Evolutionary conservation across 1,140 invertebrate genomes (phyloP).

Genomic region (Ladona fulva): DNA sequence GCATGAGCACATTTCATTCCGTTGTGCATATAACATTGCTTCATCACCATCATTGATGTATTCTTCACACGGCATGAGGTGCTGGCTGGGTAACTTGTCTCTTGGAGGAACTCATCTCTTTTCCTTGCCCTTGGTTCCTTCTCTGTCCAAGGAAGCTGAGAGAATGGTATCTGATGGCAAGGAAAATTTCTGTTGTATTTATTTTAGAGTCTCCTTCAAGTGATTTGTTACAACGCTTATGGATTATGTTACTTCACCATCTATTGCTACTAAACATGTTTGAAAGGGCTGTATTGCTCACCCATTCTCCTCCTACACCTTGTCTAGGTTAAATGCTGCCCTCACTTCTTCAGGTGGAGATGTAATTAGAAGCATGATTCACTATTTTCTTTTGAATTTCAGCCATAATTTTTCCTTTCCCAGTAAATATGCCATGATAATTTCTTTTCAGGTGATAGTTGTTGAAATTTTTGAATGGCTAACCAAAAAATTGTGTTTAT

Average conservation of each 20-base stretch:
- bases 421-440: constrained; percentile 2
- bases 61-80: background rate
- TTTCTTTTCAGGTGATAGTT: constrained; percentile 6
- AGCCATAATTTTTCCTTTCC: background rate
- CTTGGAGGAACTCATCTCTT: background rate
- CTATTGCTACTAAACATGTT: background rate
- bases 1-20: background rate
- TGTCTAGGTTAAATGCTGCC: constrained; percentile 1
- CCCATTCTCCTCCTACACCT: background rate
- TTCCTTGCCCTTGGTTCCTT: background rate
- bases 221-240: background rate
- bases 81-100: background rate
- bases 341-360: background rate
- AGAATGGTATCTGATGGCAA: no score
- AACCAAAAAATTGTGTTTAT: background rate
- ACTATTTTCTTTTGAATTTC: constrained; percentile 1
- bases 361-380: constrained; percentile 1
- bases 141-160: no score
- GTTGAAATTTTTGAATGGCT: constrained; percentile 5
- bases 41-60: background rate
- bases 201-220: background rate
- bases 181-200: no score
- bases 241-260: constrained; percentile 1
- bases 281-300: background rate
- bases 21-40: background rate